Base-by-base conservation (phyloP, 2,888 invertebrate species). In the Autographa pulchrina region DNA sequence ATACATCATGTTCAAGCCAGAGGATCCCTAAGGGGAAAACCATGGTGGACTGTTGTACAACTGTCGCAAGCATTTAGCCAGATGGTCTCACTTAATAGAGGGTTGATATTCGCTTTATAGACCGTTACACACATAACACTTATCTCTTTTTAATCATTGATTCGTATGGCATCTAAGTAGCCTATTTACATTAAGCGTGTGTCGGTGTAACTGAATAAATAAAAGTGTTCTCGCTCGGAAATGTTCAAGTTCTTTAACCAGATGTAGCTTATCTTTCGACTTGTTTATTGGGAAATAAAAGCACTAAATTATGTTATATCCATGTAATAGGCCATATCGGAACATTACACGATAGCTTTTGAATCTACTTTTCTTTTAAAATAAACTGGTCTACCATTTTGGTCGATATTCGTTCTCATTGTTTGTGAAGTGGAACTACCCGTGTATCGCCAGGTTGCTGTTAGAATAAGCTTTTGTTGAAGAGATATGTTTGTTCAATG, bases 401-500 rank as follows among this genome's bases (percentile, higher is more conserved):
- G 68, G 73, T 71, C 64, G 56, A 76, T 77, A 73, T 83, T 75
- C 73, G 72, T 82, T 67, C 48, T 65, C 74, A 68, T 69, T 80
- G 75, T 77, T 78, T 84, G 74, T 78, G 74, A 69, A 81, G 74
- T 73, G 66, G 72, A 70, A 70, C 61, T 80, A 84, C 76, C 73
- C 70, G 72, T 70, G 78, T 85, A 83, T 83, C 80, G 75, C 59
- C 74, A 68, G 81, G 80, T 76, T 76, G 77, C 76, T 80, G 82
- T 82, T 86, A 82, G 80, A 85, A 82, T 81, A 85, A 83, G 82
- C 85, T 83, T 85, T 84, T 85, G 85, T 85, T 81, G 70, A 83
- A 81, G 75, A 86, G 48, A 83, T 80, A 85, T 84, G 82, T 88
- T 84, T 86, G 81, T 75, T 76, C 81, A 86, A 79, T 75, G 80